A percentile compares a stretch with the other conserved stretches of the same genome.
phyloP scores from a whole-genome alignment of 1,140 invertebrate genomes.

The Caenorhabditis inopinata region DNA sequence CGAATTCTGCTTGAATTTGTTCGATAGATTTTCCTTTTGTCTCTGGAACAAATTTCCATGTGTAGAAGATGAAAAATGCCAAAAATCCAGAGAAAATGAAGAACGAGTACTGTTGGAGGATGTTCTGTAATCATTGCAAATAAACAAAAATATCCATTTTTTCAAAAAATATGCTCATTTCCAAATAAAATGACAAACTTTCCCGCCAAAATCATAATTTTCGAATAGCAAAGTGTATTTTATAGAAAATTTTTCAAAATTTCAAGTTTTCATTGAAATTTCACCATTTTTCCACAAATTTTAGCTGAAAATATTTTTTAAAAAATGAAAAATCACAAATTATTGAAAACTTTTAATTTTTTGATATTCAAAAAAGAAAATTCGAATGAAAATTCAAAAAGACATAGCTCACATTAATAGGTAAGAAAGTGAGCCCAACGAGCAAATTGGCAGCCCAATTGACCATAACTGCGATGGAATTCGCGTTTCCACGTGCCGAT shows the following conservation, averaged over 20 bases:
- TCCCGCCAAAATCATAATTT: too few relatives aligned
- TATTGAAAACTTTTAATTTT: not conserved
- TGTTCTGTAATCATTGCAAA: slow-evolving; percentile 64
- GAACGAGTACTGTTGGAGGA: slow-evolving; percentile 68
- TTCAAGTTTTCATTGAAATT: too few relatives aligned
- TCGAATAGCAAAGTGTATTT: too few relatives aligned
- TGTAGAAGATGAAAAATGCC: slow-evolving; percentile 69
- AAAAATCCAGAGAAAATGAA: slow-evolving; percentile 69
- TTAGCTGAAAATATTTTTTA: too few relatives aligned
- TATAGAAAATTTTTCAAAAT: too few relatives aligned
- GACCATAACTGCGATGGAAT: slow-evolving; percentile 93
- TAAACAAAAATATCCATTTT: too few relatives aligned
- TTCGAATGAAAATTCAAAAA: too few relatives aligned
- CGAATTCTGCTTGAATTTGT: slow-evolving; percentile 58
- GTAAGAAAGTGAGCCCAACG: slow-evolving; percentile 86
- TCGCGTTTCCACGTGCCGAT: slow-evolving; percentile 89
- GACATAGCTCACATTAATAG: slow-evolving; percentile 62
- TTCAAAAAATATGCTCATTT: not conserved
- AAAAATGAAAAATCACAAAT: too few relatives aligned
- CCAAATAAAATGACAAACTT: too few relatives aligned
- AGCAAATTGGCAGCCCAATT: slow-evolving; percentile 98
- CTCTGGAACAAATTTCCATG: slow-evolving; percentile 70
- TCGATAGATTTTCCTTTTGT: slow-evolving; percentile 70
- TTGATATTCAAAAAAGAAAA: not conserved
- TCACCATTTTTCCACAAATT: too few relatives aligned